These are phyloP conservation scores for Dipodomys spectabilis DNA, from an alignment of 2,113 vertebrate species.

Conservation along the genomic window DNA sequence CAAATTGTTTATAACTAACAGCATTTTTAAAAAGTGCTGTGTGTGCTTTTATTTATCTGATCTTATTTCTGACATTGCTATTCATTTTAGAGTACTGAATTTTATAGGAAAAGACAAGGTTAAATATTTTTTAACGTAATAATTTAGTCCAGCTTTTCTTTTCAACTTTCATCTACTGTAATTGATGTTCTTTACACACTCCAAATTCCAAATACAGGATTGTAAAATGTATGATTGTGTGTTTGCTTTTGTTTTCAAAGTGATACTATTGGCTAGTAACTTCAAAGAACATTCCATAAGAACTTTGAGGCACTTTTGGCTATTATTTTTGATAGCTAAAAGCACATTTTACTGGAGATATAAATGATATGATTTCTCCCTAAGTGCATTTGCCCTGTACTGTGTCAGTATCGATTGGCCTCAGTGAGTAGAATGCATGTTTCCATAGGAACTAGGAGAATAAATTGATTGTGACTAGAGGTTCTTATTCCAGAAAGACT, in stretches of 20 bases:
- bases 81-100: conserved; percentile 23
- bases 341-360: conserved; percentile 38
- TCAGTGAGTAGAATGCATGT: conserved; percentile 45
- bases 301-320: neutral
- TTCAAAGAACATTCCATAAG: conserved; percentile 24
- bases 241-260: conserved; percentile 55
- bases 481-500: conserved; percentile 60
- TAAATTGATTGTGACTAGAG: conserved; percentile 54
- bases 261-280: conserved; percentile 15
- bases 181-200: neutral
- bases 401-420: conserved; percentile 60
- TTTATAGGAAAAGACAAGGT: neutral
- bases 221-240: conserved; percentile 2
- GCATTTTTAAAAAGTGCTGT: neutral
- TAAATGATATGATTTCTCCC: conserved; percentile 56
- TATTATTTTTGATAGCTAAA: conserved; percentile 56
- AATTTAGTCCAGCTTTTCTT: neutral
- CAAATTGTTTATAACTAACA: conserved; percentile 23
- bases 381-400: conserved; percentile 56
- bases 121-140: neutral
- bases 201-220: conserved; percentile 1
- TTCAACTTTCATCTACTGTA: conserved; percentile 34
- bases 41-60: conserved; percentile 6
- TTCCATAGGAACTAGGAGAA: conserved; percentile 72
- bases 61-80: neutral